phyloP scores from a whole-genome alignment of 2,888 invertebrate genomes.

The Agonopterix heracliana region DNA sequence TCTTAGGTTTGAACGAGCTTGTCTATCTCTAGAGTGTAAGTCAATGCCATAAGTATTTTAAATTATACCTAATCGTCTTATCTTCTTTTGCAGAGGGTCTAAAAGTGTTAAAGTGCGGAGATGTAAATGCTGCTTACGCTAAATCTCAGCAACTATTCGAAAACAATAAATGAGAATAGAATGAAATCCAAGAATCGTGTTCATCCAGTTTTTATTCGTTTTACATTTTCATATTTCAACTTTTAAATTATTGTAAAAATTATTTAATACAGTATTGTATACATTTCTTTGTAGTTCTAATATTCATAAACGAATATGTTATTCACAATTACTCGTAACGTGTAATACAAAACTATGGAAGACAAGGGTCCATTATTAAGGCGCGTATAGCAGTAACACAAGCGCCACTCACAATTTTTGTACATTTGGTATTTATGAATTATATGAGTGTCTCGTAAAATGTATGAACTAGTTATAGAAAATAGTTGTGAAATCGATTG shows the following conservation, averaged over 20 bases:
- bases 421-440: not conserved
- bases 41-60: no score
- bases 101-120: conserved; percentile 52
- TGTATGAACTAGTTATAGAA: no score
- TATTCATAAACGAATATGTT: conserved; percentile 28
- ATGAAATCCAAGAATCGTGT: conserved; percentile 33
- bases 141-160: conserved; percentile 56
- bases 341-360: conserved; percentile 57
- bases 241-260: conserved; percentile 66
- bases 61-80: no score
- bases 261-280: conserved; percentile 62
- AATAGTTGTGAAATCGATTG: no score
- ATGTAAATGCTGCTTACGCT: conserved; percentile 21
- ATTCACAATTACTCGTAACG: conserved; percentile 26
- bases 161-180: conserved; percentile 27
- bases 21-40: no score
- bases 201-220: conserved; percentile 65
- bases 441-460: no score
- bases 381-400: no score
- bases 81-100: conserved; percentile 53
- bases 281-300: conserved; percentile 46
- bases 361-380: conserved; percentile 50
- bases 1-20: no score
- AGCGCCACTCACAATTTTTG: no score
- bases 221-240: conserved; percentile 52